Percentiles rank a stretch among this genome's conserved stretches.
phyloP scores from a whole-genome alignment of 2,797 vertebrate genomes.

The Pseudochaenichthys georgianus region DNA sequence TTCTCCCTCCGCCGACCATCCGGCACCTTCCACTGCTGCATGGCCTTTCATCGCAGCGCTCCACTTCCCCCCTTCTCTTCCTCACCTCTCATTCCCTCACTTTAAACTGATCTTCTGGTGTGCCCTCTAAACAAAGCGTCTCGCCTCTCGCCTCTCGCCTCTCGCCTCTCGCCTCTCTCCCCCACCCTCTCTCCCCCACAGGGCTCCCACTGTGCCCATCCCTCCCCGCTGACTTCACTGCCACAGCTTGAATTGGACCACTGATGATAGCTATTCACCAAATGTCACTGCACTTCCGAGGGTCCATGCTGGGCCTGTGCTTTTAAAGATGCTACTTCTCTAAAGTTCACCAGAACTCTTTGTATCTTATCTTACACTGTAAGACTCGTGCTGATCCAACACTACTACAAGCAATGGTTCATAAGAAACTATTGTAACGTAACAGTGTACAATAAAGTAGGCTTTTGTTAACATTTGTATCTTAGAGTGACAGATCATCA shows the following conservation, averaged over 20 bases:
- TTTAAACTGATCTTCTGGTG: slow-evolving; percentile 46
- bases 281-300: slow-evolving; percentile 30
- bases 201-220: slow-evolving; percentile 29
- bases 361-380: too few species aligned
- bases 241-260: slow-evolving; percentile 47
- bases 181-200: slow-evolving; percentile 11
- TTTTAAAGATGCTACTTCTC: slow-evolving; percentile 19
- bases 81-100: slow-evolving; percentile 29
- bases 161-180: too few species aligned
- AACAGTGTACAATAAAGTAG: neutral
- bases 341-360: slow-evolving; percentile 18
- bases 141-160: slow-evolving; percentile 1
- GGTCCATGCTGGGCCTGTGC: slow-evolving; percentile 14
- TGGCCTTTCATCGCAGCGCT: slow-evolving; percentile 50
- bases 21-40: slow-evolving; percentile 33
- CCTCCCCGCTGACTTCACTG: slow-evolving; percentile 45
- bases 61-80: slow-evolving; percentile 9
- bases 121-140: slow-evolving; percentile 54
- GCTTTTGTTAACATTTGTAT: too few species aligned
- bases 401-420: neutral
- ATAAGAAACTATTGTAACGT: neutral
- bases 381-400: neutral
- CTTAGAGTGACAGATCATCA: too few species aligned
- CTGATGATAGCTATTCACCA: slow-evolving; percentile 50
- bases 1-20: slow-evolving; percentile 50